These are phyloP conservation scores for Parasteatoda tepidariorum DNA, from an alignment of 1,140 invertebrate species.

Conservation along the genomic window DNA sequence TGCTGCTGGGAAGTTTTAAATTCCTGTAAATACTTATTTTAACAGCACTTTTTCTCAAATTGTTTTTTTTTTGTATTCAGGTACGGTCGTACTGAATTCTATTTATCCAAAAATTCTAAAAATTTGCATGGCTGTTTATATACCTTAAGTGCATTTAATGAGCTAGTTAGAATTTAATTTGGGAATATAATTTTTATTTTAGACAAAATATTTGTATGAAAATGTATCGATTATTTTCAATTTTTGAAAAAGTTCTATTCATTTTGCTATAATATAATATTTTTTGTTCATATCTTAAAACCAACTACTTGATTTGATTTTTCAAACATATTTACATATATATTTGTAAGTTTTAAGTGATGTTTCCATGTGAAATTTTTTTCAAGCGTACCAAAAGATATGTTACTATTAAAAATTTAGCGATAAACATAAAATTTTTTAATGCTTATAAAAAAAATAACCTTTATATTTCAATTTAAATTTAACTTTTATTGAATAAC, in stretches of 20 bases:
- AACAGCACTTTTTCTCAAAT: neutral
- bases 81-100: neutral
- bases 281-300: neutral
- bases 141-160: neutral
- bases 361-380: neutral
- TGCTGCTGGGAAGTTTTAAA: neutral
- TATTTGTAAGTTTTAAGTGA: neutral
- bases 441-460: too few species aligned
- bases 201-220: neutral
- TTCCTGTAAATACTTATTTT: neutral
- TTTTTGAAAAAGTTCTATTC: neutral
- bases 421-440: too few species aligned
- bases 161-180: neutral
- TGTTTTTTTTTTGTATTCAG: neutral
- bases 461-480: too few species aligned
- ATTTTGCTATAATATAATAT: neutral
- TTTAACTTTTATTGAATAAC: too few species aligned
- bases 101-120: neutral
- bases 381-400: neutral
- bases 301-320: neutral
- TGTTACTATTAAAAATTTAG: neutral
- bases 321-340: neutral
- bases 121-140: neutral
- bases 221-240: neutral
- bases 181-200: neutral